phyloP scores from a whole-genome alignment of 2,797 vertebrate species.

The Pangasius macronema region DNA sequence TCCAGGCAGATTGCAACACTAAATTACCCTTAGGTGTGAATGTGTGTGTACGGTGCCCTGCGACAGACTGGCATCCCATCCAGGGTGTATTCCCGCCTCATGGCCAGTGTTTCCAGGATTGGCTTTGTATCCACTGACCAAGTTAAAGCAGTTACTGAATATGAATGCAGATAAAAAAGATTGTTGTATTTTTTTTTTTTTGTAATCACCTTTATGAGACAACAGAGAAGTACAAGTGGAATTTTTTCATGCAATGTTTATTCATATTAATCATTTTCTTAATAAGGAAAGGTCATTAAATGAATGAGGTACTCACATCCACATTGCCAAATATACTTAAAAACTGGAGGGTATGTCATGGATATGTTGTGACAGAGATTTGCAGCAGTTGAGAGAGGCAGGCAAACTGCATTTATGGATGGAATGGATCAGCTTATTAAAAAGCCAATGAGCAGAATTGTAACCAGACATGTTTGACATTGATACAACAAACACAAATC shows the following conservation, averaged over 20 bases:
- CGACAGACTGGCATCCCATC: not conserved
- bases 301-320: not conserved
- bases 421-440: conserved; percentile 8
- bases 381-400: not conserved
- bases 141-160: not conserved
- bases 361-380: not conserved
- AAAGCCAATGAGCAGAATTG: conserved; percentile 14
- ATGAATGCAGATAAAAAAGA: not conserved
- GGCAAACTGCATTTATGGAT: conserved; percentile 11
- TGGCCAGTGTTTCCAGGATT: not conserved
- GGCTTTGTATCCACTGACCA: not conserved
- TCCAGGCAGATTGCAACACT: not conserved
- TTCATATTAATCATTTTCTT: not conserved
- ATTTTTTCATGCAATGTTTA: not conserved
- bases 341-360: not conserved
- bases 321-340: not conserved
- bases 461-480: conserved; percentile 25
- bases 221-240: not conserved
- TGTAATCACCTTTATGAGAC: not conserved
- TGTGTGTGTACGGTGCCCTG: not conserved
- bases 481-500: conserved; percentile 23
- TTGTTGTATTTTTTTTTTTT: not conserved
- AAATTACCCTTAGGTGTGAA: not conserved
- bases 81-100: not conserved
- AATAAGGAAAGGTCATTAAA: not conserved